Percentiles rank a stretch among this genome's conserved stretches.
phyloP scores from a whole-genome alignment of 2,113 vertebrate species.

The Maccullochella peelii region DNA sequence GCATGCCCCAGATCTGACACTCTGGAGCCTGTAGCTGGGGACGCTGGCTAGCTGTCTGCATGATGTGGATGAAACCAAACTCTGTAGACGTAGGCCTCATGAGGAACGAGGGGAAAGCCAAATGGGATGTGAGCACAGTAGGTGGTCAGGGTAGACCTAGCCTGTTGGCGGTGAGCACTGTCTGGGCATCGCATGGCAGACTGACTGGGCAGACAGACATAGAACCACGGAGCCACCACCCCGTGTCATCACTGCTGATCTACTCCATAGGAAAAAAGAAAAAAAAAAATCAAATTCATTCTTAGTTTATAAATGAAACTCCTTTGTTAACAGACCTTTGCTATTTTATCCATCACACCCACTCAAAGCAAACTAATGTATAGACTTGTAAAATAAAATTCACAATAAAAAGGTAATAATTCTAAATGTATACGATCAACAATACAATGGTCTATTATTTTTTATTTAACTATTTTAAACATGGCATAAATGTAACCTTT shows the following conservation, averaged over 20 bases:
- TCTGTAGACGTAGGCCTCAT: slow-evolving; percentile 9
- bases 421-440: neutral
- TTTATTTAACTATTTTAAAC: slow-evolving; percentile 3
- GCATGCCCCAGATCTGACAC: slow-evolving; percentile 74
- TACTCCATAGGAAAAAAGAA: neutral
- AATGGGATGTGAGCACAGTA: slow-evolving; percentile 17
- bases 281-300: neutral
- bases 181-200: slow-evolving; percentile 45
- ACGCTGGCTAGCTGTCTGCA: slow-evolving; percentile 44
- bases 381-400: neutral
- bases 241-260: neutral
- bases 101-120: slow-evolving; percentile 31
- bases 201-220: slow-evolving; percentile 10
- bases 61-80: slow-evolving; percentile 35
- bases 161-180: slow-evolving; percentile 21
- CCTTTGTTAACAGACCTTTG: neutral
- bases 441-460: neutral
- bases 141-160: slow-evolving; percentile 19
- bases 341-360: neutral
- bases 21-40: slow-evolving; percentile 44
- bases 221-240: neutral
- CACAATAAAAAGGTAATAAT: neutral
- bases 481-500: neutral
- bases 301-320: neutral
- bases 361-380: neutral